Percentiles rank a stretch among this genome's conserved stretches.
Evolutionary conservation across 2,888 invertebrate species (phyloP).

Genomic region (Auanema freiburgensis): DNA sequence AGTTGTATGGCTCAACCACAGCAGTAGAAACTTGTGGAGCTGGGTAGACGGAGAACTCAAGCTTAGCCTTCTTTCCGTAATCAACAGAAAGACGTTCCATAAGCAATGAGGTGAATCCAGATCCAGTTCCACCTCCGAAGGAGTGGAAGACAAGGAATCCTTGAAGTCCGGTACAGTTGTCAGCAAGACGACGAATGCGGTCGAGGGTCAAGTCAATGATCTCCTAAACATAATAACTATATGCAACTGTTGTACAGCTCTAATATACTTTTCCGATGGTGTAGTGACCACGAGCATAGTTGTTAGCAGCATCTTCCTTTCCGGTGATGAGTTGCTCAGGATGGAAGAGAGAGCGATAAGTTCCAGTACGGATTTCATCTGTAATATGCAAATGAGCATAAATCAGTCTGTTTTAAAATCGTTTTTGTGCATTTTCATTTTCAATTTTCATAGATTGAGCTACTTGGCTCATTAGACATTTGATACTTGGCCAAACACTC

Average conservation of each 20-base stretch:
- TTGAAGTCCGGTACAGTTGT: constrained; percentile 76
- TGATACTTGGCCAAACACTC: no score
- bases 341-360: constrained; percentile 89
- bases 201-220: constrained; percentile 72
- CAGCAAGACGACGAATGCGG: constrained; percentile 67
- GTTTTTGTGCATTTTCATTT: background rate
- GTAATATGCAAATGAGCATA: constrained; percentile 9
- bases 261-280: constrained; percentile 73
- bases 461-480: no score
- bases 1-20: constrained; percentile 94
- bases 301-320: constrained; percentile 68
- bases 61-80: constrained; percentile 67
- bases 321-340: constrained; percentile 80
- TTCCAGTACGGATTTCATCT: constrained; percentile 68
- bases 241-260: constrained; percentile 59
- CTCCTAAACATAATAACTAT: constrained; percentile 27
- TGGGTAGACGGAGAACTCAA: constrained; percentile 86
- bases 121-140: constrained; percentile 72
- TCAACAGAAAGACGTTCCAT: constrained; percentile 84
- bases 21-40: constrained; percentile 85
- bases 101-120: constrained; percentile 83
- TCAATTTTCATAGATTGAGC: no score
- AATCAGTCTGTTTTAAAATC: background rate
- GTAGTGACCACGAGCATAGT: constrained; percentile 73
- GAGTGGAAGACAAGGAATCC: constrained; percentile 84